Conservation (phyloP, 2,888 invertebrate species). For the Drosophila peninsularis region DNA sequence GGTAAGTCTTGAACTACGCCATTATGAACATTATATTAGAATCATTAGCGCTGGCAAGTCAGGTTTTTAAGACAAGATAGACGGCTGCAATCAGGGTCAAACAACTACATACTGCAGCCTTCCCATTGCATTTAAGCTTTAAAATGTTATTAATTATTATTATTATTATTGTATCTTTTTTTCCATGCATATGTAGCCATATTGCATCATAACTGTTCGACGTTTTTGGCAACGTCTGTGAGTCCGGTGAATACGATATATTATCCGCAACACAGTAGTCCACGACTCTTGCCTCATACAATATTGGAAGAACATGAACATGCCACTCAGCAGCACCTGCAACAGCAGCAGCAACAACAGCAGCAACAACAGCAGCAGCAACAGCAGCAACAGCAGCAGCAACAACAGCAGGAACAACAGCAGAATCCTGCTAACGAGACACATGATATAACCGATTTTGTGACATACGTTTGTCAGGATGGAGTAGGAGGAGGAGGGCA, state of each 20-base stretch:
- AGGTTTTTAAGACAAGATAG: not conserved
- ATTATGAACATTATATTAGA: not conserved
- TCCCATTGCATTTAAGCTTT: no score
- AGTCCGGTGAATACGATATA: constrained; percentile 86
- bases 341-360: not conserved
- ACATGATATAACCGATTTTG: constrained; percentile 97
- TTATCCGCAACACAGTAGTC: constrained; percentile 84
- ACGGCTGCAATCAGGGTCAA: no score
- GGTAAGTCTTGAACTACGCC: constrained; percentile 52
- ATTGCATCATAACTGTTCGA: constrained; percentile 61
- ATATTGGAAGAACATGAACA: constrained; percentile 59
- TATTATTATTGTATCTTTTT: no score
- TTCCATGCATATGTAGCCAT: constrained; percentile 25
- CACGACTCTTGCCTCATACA: constrained; percentile 61
- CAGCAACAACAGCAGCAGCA: constrained; percentile 2
- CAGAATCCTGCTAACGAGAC: constrained; percentile 84
- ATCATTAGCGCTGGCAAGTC: not conserved
- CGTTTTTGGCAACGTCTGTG: constrained; percentile 85
- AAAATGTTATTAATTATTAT: no score
- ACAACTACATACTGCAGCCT: no score
- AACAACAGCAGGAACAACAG: not conserved
- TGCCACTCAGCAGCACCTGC: constrained; percentile 41
- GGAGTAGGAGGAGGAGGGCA: constrained; percentile 86
- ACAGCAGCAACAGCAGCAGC: not conserved
- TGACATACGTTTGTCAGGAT: constrained; percentile 98